Evolutionary conservation across 2,888 invertebrate species (phyloP).

Genomic region (Blera fallax): DNA sequence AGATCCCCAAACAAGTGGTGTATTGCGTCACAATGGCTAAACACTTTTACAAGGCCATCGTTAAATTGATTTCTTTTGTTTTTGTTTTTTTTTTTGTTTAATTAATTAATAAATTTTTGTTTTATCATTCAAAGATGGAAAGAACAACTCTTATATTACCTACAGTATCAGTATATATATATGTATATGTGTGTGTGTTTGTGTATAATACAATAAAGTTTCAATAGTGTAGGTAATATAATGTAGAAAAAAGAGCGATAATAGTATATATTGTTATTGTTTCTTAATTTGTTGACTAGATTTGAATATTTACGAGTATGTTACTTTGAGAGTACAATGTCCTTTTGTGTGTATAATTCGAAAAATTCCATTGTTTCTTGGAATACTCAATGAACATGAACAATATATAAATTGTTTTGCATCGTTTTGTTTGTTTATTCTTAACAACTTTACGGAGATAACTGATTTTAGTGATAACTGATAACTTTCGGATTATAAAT

Average conservation of each 20-base stretch:
- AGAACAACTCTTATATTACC: constrained; percentile 66
- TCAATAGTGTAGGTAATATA: constrained; percentile 58
- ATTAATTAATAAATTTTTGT: constrained; percentile 1
- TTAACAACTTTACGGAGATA: constrained; percentile 62
- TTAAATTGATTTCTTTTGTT: neutral
- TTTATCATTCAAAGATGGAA: constrained; percentile 47
- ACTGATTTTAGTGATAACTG: constrained; percentile 61
- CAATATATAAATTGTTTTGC: constrained; percentile 18
- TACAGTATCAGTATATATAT: constrained; percentile 43
- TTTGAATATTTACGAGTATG: constrained; percentile 57
- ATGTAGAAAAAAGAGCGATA: constrained; percentile 67
- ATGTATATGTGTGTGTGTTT: constrained; percentile 21
- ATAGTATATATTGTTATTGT: constrained; percentile 34
- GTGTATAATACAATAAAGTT: constrained; percentile 68
- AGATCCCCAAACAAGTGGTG: constrained; percentile 13
- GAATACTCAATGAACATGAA: constrained; percentile 54
- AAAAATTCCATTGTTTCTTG: constrained; percentile 34
- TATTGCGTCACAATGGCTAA: constrained; percentile 38
- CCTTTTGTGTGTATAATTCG: constrained; percentile 46
- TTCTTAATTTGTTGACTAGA: constrained; percentile 68
- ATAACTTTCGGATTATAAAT: constrained; percentile 60
- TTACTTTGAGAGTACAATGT: constrained; percentile 53
- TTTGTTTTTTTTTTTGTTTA: neutral
- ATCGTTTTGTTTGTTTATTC: constrained; percentile 13
- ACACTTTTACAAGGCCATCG: constrained; percentile 47